phyloP scores from a whole-genome alignment of 2,888 invertebrate genomes.

The Cinara cedri region DNA sequence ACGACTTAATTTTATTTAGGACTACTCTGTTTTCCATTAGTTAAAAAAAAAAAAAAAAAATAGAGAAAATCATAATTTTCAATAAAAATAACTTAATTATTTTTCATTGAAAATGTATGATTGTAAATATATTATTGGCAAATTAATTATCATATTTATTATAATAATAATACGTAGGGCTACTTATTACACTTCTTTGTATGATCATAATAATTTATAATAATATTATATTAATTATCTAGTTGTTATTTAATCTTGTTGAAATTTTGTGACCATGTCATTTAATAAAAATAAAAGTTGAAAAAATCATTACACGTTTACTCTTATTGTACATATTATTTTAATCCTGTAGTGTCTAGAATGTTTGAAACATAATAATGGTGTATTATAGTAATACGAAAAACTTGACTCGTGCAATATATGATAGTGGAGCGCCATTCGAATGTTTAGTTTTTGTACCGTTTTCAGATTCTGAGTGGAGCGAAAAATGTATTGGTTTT shows the following conservation, averaged over 20 bases:
- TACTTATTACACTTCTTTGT: constrained; percentile 47
- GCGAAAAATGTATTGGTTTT: too few relatives aligned
- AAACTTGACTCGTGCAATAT: neutral
- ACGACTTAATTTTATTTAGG: constrained; percentile 29
- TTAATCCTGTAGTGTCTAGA: constrained; percentile 24
- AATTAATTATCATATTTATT: constrained; percentile 27
- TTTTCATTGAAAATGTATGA: constrained; percentile 23
- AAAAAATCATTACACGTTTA: constrained; percentile 14
- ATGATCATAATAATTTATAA: constrained; percentile 7
- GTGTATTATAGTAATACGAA: constrained; percentile 9
- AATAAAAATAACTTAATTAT: constrained; percentile 21
- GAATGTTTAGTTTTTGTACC: too few relatives aligned
- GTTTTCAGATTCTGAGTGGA: too few relatives aligned
- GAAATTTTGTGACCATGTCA: constrained; percentile 41
- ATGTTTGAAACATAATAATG: constrained; percentile 13
- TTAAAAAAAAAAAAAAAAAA: constrained; percentile 14
- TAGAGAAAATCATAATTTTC: constrained; percentile 20
- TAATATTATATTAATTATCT: too few relatives aligned
- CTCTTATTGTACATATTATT: constrained; percentile 15
- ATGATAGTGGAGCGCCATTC: too few relatives aligned
- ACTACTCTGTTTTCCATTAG: constrained; percentile 51
- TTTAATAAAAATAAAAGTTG: constrained; percentile 42
- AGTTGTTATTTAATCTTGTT: constrained; percentile 56
- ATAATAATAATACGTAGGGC: too few relatives aligned
- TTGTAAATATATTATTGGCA: constrained; percentile 36